Evolutionary conservation across 2,113 vertebrate genomes (phyloP).

Genomic region (Oenanthe melanoleuca): DNA sequence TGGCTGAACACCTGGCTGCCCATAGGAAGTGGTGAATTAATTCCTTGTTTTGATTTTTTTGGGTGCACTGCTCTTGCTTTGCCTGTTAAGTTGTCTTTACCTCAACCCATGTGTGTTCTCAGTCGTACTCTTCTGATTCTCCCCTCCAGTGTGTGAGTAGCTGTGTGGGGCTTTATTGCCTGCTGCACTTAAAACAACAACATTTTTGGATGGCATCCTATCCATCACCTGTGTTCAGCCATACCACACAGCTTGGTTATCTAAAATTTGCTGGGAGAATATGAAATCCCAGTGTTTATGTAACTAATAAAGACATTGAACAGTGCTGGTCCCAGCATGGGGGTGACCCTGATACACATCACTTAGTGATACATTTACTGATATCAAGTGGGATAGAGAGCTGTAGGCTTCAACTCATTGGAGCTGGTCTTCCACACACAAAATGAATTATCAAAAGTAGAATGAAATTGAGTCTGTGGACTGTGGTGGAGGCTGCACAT

Average conservation of each 20-base stretch:
- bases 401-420: neutral
- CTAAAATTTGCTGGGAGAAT: neutral
- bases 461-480: neutral
- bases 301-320: neutral
- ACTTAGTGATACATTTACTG: neutral
- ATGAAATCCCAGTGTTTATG: neutral
- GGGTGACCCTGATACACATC: too few species aligned
- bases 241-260: neutral
- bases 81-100: neutral
- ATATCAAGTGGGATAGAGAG: neutral
- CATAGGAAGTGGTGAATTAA: neutral
- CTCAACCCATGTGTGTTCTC: neutral
- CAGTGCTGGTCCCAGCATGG: accelerated
- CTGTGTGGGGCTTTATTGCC: neutral
- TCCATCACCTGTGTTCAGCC: neutral
- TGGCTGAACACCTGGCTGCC: neutral
- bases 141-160: neutral
- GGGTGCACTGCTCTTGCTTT: neutral
- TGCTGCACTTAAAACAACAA: neutral
- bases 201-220: neutral
- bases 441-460: neutral
- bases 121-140: neutral
- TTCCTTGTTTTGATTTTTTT: neutral
- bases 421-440: neutral
- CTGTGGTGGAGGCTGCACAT: neutral